A percentile compares a stretch with the other conserved stretches of the same genome.
Conservation (phyloP, 2,113 vertebrate genomes). For the Crotalus horridus region DNA sequence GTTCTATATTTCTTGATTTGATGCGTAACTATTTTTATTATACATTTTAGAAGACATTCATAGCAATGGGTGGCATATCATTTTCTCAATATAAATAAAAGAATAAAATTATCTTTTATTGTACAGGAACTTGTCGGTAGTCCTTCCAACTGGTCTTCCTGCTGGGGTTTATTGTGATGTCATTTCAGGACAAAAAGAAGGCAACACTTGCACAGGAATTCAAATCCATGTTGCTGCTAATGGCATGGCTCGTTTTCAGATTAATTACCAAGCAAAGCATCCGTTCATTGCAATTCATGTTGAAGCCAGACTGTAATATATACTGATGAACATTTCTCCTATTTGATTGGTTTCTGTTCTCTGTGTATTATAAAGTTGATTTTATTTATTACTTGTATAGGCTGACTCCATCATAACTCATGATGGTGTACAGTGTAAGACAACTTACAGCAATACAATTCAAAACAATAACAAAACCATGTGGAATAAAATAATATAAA, state of each 20-base stretch:
- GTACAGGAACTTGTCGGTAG: constrained; percentile 72
- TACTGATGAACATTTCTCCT: not conserved
- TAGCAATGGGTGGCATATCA: not conserved
- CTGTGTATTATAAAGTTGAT: not conserved
- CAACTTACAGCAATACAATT: not conserved
- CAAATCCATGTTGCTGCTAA: constrained; percentile 72
- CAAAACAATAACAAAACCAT: not conserved
- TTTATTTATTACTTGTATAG: not conserved
- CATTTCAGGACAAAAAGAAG: constrained; percentile 86
- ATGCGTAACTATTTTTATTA: not conserved
- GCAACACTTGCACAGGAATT: constrained; percentile 75
- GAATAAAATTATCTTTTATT: constrained; percentile 14
- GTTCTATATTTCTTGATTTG: not conserved
- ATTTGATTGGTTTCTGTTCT: not conserved
- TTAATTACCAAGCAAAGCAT: constrained; percentile 82
- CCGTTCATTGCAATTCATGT: constrained; percentile 85
- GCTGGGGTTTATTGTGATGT: constrained; percentile 89
- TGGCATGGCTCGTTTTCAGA: constrained; percentile 77
- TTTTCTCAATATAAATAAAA: not conserved
- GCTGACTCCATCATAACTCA: not conserved
- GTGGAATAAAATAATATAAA: not conserved
- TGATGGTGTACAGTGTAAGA: not conserved
- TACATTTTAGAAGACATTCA: not conserved
- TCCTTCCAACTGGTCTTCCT: constrained; percentile 83
- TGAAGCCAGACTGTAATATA: constrained; percentile 66